Base-by-base conservation (phyloP, 2,797 vertebrate genomes). In the Antennarius maculatus region DNA sequence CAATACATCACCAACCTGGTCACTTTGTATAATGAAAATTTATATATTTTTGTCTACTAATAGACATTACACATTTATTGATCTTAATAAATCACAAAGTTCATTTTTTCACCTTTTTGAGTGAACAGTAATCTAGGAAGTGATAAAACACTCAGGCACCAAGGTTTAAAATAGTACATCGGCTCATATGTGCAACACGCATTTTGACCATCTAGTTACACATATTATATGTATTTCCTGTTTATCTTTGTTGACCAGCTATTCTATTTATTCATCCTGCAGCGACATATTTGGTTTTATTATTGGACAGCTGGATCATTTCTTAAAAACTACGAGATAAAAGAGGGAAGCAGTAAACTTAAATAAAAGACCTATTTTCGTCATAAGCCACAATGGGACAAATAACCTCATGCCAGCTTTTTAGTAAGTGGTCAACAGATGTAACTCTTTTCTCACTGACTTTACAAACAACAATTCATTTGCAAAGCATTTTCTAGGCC, bases 111-210 rank as follows among this genome's bases (percentile, higher is more conserved):
- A 23, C 23, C 23, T 23, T 23, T 23, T 23, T 23, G 23, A 23
- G 23, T 23, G 23, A 23, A 58, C 60, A n/a, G 50, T 70, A 72
- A 84, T 74, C 79, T 68, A 52, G 50, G 41, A 54, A 48, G 54
- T 60, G 74, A 78, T 50, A 56, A 64, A 31, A 28, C 53, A n/a
- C 16, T 14, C 1, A 46, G 34, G 57, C 13, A 51, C 31, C 28
- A 3, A 54, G 13, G 23, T 50, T 68, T n/a, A 6, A 14, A 34
- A 27, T 45, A 59, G 31, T 27, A 16, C 8, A n/a, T 17, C 50
- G 46, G 48, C 52, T 60, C 46, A 13, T 27, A 34, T 48, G 50
- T 63, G 31, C 4, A 52, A 16, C 55, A 5, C 13, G 5, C 4
- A 34, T 34, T n/a, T 7, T 18, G 18, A 57, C 17, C 66, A 54